phyloP scores from a whole-genome alignment of 2,113 vertebrate genomes.

The Herpetotheres cachinnans region DNA sequence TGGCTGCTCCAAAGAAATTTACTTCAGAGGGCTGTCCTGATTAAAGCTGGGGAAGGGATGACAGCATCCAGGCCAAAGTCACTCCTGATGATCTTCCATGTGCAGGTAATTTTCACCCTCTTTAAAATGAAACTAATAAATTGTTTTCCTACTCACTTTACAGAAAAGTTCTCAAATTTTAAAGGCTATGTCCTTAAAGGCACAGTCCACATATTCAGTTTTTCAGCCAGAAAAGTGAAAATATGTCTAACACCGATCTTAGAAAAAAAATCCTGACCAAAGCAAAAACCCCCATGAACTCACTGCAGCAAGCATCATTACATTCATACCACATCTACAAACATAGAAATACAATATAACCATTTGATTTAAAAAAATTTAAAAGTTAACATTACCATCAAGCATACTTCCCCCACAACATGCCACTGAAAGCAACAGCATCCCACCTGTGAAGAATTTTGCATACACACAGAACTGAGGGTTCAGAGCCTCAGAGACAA shows the following conservation, averaged over 20 bases:
- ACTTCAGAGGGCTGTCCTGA: background rate
- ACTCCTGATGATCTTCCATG: rapidly evolving
- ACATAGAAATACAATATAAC: background rate
- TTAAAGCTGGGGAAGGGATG: background rate
- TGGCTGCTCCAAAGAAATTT: background rate
- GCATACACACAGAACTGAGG: background rate
- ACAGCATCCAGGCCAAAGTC: background rate
- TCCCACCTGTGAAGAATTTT: background rate
- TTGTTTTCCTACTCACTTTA: background rate
- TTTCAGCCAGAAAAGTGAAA: background rate
- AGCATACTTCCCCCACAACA: background rate
- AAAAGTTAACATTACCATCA: background rate
- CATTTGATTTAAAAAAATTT: no score
- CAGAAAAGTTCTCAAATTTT: background rate
- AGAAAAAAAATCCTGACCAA: background rate
- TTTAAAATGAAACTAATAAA: background rate
- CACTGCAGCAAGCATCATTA: background rate
- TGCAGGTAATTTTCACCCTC: background rate
- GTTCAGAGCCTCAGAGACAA: background rate
- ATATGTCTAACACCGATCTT: background rate
- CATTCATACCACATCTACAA: background rate
- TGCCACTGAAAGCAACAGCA: background rate
- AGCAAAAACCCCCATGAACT: background rate
- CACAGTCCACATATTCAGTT: background rate
- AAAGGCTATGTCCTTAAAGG: background rate